Base-by-base conservation (phyloP, 2,113 vertebrate genomes). In the Corydoras sp. region DNA sequence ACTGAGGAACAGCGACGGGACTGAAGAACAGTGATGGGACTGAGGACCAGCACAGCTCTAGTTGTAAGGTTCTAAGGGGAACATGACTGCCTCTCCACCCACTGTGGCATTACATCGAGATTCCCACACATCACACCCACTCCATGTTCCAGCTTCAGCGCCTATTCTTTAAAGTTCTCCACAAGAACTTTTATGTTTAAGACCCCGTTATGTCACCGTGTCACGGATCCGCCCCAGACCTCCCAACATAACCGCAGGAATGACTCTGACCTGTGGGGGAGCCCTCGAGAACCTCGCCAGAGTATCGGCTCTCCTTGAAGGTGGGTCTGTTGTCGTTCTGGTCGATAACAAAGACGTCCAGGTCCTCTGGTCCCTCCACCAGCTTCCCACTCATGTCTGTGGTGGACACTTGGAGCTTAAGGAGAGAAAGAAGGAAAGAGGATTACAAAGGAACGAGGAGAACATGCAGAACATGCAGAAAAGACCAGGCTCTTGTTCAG, bases 281-380 rank as follows among this genome's bases (percentile, higher is more conserved):
- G 0, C 93, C 95, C 69, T 98, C 97, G 72, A 96, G 93, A 77
- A 99, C 93, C 0, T 97, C 94, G 3, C 96, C 96, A 0, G 93
- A 0, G 2, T 98, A 98, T 5, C 92, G 93, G 0, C 90, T 90
- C 81, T 98, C 95, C 67, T 84, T 93, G 80, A 99, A 99, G 86
- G 93, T 89, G 0, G 97, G 97, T 43, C 94, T 87, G 85, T 99
- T 99, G 84, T 99, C 97, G 32, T 99, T 99, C 77, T 99, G 97
- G 82, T 99, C 95, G 6, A 98, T 98, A 71, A 99, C 91, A 0
- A 81, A 82, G 76, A 99, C 82, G 30, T 91, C 86, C 32, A 99
- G 83, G 6, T 82, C 81, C 2, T 89, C 91, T 0, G 95, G 96
- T 0, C 92, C 95, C 12, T 98, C 97, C 0, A 97, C 74, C 3